Evolutionary conservation across 2,888 invertebrate species (phyloP).

Genomic region (Thereva unica): DNA sequence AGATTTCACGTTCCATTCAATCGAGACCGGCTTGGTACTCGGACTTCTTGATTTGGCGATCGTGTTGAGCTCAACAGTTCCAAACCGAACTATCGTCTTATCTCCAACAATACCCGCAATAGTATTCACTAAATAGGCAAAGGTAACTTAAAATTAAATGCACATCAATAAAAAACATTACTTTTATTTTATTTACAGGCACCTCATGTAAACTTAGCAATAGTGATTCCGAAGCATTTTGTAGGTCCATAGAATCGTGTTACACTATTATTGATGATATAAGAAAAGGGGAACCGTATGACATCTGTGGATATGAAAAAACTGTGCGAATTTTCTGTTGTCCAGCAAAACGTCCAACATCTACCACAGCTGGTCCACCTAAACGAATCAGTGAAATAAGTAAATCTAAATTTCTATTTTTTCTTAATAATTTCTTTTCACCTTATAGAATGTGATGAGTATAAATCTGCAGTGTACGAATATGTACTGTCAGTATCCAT

Average conservation of each 20-base stretch:
- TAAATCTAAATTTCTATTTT: background rate
- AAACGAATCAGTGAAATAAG: background rate
- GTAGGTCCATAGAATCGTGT: background rate
- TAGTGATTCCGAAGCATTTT: background rate
- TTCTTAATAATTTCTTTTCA: background rate
- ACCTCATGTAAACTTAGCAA: background rate
- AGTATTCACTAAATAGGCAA: no score
- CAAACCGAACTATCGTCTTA: no score
- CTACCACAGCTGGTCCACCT: background rate
- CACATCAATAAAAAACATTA: no score
- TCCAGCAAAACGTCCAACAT: slow-evolving; percentile 23
- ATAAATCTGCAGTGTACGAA: slow-evolving; percentile 28
- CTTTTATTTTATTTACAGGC: background rate
- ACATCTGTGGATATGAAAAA: slow-evolving; percentile 44
- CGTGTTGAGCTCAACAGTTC: no score
- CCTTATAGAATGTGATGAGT: slow-evolving; percentile 35
- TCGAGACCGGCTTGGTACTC: no score
- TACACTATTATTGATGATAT: background rate
- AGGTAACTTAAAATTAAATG: no score
- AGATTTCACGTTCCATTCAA: no score
- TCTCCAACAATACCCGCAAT: no score
- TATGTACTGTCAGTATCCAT: slow-evolving; percentile 9
- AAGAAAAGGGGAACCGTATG: slow-evolving; percentile 1
- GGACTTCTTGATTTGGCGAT: no score
- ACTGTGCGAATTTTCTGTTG: slow-evolving; percentile 45